Evolutionary conservation across 2,113 vertebrate genomes (phyloP).

Genomic region (Gnathonemus echidnorhynchus): DNA sequence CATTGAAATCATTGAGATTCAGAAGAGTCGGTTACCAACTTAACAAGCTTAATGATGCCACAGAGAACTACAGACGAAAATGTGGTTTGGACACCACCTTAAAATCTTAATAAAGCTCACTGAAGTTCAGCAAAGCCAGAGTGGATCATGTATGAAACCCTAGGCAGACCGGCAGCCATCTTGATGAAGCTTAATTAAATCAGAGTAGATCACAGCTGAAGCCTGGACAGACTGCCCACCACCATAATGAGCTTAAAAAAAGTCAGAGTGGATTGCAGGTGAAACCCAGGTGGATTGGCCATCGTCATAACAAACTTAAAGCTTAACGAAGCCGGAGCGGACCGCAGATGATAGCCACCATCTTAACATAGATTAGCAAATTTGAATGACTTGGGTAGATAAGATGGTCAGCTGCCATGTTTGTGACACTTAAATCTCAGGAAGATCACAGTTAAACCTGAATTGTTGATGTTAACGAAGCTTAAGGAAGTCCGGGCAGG

Average conservation of each 20-base stretch:
- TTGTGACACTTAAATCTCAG: not conserved
- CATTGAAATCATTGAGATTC: not conserved
- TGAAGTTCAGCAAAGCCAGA: not conserved
- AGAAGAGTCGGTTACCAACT: not conserved
- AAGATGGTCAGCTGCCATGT: not conserved
- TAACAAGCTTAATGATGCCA: not conserved
- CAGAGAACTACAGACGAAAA: not conserved
- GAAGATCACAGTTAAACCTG: not conserved
- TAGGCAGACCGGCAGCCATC: not conserved
- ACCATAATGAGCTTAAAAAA: not conserved
- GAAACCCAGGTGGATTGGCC: not conserved
- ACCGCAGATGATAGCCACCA: not conserved
- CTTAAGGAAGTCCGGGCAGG: not conserved
- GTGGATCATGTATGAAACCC: not conserved
- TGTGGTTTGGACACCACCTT: not conserved
- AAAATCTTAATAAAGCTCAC: not conserved
- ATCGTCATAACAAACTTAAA: not conserved
- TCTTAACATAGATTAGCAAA: not conserved
- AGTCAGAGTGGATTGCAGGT: not conserved
- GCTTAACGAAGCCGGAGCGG: not conserved
- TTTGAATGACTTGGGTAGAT: not conserved
- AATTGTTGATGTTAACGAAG: not conserved
- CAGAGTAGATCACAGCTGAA: not conserved
- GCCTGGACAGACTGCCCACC: not conserved
- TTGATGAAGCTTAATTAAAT: not conserved